These are phyloP conservation scores for Acanthopagrus latus DNA, from an alignment of 2,797 vertebrate genomes.

Conservation along the genomic window DNA sequence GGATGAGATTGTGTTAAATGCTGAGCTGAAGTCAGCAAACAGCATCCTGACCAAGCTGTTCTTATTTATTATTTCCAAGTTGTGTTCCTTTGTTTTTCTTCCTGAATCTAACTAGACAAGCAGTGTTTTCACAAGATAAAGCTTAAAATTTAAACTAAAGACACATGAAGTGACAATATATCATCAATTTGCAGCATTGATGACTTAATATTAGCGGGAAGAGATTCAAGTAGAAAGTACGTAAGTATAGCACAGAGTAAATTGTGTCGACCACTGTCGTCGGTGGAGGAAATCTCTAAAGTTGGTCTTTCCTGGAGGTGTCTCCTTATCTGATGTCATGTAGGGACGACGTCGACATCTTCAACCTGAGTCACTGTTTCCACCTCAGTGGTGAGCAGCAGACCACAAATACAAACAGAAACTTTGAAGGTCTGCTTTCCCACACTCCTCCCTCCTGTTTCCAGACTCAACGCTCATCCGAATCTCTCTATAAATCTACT, in stretches of 20 bases:
- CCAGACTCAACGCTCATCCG: not conserved
- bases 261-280: not conserved
- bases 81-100: no score
- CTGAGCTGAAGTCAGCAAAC: no score
- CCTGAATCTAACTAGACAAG: no score
- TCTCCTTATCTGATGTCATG: conserved; percentile 30
- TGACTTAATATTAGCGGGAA: no score
- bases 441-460: conserved; percentile 31
- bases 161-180: no score
- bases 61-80: no score
- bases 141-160: no score
- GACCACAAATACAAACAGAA: conserved; percentile 62
- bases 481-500: conserved; percentile 38
- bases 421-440: conserved; percentile 47
- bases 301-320: not conserved
- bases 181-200: no score
- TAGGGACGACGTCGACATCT: conserved; percentile 12
- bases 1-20: no score
- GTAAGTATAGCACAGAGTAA: no score
- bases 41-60: no score
- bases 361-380: conserved; percentile 63
- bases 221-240: not conserved
- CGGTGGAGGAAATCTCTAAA: not conserved
- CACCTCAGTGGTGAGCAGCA: conserved; percentile 50
- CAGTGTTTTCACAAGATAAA: no score